Base-by-base conservation (phyloP, 2,113 vertebrate genomes). In the Rhinopomastus cyanomelas region DNA sequence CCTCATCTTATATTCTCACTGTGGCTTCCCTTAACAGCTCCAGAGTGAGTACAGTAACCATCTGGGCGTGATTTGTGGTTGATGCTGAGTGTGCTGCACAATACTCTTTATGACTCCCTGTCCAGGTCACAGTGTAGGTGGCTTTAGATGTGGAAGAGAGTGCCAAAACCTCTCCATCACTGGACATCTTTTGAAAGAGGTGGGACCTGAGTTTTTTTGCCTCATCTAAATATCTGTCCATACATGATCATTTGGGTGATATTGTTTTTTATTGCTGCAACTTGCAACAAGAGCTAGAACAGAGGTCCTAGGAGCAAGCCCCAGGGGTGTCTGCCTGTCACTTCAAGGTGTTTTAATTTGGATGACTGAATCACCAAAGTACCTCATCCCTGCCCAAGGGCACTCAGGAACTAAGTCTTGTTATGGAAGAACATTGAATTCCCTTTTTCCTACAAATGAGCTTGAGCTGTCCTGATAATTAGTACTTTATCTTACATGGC, bases 391-490 rank as follows among this genome's bases (percentile, higher is more conserved):
- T 94, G 88, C 85, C 88, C 92, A 95, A 96, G 87, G 95, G 87
- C 82, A 93, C 78, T 60, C 56, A 73, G 61, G 57, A 93, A 82
- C 77, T 74, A 92, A 91, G 80, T 56, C 91, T 92, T 91, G 95
- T 94, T 89, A 93, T 85, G 91, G 95, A 94, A 92, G 76, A 92
- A 90, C 93, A 91, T 94, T 95, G 87, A 93, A 83, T 87, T 96
- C 78, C 89, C 65, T 95, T 92, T 86, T 83, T 93, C 86, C 89
- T 87, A 94, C 85, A 96, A 96, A 96, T 95, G 89, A 96, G 93
- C 92, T 95, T 96, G 96, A 95, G 94, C 95, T 95, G 91, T 92
- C 92, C 93, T 92, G 78, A 91, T 97, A 96, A 97, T 97, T 96
- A 96, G 92, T 94, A 75, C 89, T 93, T 96, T 96, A 93, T 95